Evolutionary conservation across 1,140 invertebrate genomes (phyloP), one percentile per base, ranked within the genome.

Genomic region (Eriocheir sinensis): DNA sequence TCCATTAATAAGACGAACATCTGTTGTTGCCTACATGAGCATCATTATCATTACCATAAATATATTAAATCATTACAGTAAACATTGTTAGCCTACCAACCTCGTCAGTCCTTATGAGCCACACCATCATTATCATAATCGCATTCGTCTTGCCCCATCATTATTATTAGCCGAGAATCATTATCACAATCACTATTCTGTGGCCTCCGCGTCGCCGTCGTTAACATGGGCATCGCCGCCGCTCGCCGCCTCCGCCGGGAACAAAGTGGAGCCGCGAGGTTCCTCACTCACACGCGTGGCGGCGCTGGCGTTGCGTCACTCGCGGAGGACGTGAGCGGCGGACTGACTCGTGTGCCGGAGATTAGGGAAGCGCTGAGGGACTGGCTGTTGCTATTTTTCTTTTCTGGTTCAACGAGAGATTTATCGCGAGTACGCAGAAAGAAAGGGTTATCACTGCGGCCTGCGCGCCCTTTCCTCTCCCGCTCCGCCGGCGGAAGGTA

Each of bases 391-490:
- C 1, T n/a, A n/a, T 21, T 72, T 72, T 72, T n/a, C n/a, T n/a
- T 72, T 72, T 72, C 60, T 72, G 8, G 21, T n/a, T n/a, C 60
- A 72, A 72, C 21, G 60, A 4, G 60, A 72, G 60, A 72, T 72
- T 72, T 72, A 72, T 72, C 40, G 40, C 40, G 83, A 21, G 40
- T 86, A 86, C 83, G 40, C 83, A 86, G 34, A n/a, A 40, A 86
- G 34, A 86, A 40, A 72, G n/a, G 60, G 60, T 72, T 72, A 72
- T 72, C 60, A 72, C 83, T 86, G 83, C 83, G 6, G 34, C 38
- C 15, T 53, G 12, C 44, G 30, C 2, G 32, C 38, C 44, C 89
- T 60, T 38, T 34, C 44, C 32, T 12, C 34, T 72, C n/a, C 27
- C n/a, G 21, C 44, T 38, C 21, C 36, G 21, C 30, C 88, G 27